A percentile compares a stretch with the other conserved stretches of the same genome.
Conservation (phyloP, 2,797 vertebrate genomes). For the Onychomys arenicola region DNA sequence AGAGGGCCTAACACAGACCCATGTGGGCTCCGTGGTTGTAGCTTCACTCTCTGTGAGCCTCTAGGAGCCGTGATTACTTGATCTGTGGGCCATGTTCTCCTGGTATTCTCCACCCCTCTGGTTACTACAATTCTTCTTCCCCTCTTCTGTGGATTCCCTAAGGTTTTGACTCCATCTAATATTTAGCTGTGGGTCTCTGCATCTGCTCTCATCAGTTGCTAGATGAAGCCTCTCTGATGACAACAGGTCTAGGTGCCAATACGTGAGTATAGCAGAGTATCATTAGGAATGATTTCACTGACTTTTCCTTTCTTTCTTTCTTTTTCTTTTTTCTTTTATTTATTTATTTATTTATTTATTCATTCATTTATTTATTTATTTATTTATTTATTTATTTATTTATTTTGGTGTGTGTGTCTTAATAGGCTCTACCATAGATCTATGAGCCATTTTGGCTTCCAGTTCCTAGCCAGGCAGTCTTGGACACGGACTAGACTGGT, state of each 20-base stretch:
- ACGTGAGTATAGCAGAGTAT: neutral
- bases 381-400: too few species aligned
- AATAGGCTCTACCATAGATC: neutral
- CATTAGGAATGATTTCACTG: neutral
- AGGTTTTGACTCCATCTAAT: neutral
- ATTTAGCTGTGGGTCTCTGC: neutral
- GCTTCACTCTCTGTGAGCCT: neutral
- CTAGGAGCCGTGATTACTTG: neutral
- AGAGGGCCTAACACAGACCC: neutral
- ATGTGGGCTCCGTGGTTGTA: neutral
- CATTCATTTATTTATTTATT: too few species aligned
- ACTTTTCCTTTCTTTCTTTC: neutral
- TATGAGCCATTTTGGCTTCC: neutral
- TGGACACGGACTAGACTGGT: neutral
- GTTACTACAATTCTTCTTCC: neutral
- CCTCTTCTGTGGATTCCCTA: neutral
- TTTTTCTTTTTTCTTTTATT: too few species aligned
- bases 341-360: too few species aligned
- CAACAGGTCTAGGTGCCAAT: neutral
- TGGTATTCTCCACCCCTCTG: neutral
- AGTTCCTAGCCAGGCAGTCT: fast-evolving
- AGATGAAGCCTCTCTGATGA: neutral
- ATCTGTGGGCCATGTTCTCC: too few species aligned
- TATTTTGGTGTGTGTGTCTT: neutral
- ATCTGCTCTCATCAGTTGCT: neutral